Evolutionary conservation across 1,140 invertebrate species (phyloP), one percentile per base, ranked within the genome.

Genomic region (Fopius arisanus): DNA sequence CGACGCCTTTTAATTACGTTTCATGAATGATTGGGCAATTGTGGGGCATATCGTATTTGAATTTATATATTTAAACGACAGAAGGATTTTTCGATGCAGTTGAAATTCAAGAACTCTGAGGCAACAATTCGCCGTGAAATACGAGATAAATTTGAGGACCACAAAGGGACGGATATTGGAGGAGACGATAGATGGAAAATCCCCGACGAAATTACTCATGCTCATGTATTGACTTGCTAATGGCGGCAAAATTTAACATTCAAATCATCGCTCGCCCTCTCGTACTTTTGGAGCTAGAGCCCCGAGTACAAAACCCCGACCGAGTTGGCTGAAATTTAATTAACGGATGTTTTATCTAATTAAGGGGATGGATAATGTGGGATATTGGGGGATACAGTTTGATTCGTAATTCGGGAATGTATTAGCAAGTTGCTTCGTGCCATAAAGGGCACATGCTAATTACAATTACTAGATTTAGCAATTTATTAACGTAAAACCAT

Each of bases 191-290:
- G 40, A 31, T 23, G 23, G 26, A 16, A 48, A 23, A 28, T 3
- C 37, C 67, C 67, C 33, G 59, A 31, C 37, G 26, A 23, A 65
- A 72, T 70, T 70, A 70, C 51, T 70, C 14, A 74, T 74, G 72
- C 72, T 51, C 12, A 75, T 73, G 31, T 72, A 75, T 78, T 73
- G 77, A 78, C 75, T 78, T 77, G 77, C 73, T 78, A 78, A 80
- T 77, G 67, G 63, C 51, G 62, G 33, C 67, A 59, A 51, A 67
- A 79, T 78, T 80, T 79, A 76, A 70, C 65, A 79, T 77, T 80
- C 76, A 79, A 78, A 80, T 80, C 40, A 67, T 73, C 43, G 65
- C 62, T 73, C 54, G 40, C 51, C 54, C 41, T 3, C 21, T 16
- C 31, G 29, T 21, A 67, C 65, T 40, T 19, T 21, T 54, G 48